Percentiles rank a stretch among this genome's conserved stretches.
Conservation (phyloP, 2,797 vertebrate genomes). For the Neosilurus mollespiculum region DNA sequence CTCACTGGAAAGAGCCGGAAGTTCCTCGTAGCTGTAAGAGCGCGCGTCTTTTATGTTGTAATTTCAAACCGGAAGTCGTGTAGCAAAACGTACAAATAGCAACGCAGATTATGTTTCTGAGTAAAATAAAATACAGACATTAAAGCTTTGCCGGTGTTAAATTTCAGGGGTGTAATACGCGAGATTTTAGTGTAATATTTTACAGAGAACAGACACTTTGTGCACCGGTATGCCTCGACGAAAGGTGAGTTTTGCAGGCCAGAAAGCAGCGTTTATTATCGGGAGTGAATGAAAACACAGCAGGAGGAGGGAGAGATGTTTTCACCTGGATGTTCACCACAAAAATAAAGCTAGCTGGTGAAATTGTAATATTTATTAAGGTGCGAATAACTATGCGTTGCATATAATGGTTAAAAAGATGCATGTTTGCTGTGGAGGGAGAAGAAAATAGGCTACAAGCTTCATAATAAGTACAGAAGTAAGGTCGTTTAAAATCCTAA, state of each 20-base stretch:
- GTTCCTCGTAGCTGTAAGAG: neutral
- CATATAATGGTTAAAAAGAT: neutral
- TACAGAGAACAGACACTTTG: neutral
- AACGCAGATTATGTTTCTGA: neutral
- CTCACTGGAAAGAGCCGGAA: neutral
- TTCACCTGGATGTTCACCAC: neutral
- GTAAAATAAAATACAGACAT: neutral
- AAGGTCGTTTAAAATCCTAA: too few relatives aligned
- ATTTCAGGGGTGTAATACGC: neutral
- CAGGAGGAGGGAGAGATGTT: neutral
- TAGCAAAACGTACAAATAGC: slow-evolving; percentile 23
- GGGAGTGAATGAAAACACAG: slow-evolving; percentile 11
- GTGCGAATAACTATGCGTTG: neutral
- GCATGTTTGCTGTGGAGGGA: neutral
- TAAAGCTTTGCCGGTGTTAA: neutral
- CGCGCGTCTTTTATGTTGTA: slow-evolving; percentile 22
- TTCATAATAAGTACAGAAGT: neutral
- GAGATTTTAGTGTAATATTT: neutral
- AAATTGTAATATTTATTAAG: neutral
- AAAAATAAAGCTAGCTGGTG: neutral
- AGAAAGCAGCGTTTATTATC: neutral
- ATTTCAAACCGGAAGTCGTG: slow-evolving; percentile 10
- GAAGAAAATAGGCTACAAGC: neutral
- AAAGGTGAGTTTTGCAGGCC: slow-evolving; percentile 19
- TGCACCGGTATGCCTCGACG: slow-evolving; percentile 25